Base-by-base conservation (phyloP, 2,888 invertebrate species). In the Leucoptera coffeella region DNA sequence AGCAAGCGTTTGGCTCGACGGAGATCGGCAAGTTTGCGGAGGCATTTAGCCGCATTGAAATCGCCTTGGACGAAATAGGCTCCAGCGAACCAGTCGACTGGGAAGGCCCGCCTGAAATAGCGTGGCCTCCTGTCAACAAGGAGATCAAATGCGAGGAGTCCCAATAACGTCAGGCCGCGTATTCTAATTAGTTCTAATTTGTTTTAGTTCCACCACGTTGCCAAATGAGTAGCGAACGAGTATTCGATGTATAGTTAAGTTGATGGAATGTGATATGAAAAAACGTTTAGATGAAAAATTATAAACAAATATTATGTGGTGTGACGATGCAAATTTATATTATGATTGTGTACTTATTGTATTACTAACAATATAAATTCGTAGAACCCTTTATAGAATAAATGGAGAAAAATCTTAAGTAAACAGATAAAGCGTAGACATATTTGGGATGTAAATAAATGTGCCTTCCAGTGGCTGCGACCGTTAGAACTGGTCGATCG, bases 11-110 rank as follows among this genome's bases (percentile, higher is more conserved):
- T 48, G 88, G 88, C 14, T 85, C 86, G 14, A 88, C 88, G 13
- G 88, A 87, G 57, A 83, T 88, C 35, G 88, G 88, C n/a, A 78
- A 85, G 35, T 88, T 87, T 40, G 81, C 83, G 4, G 83, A 83
- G 43, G 80, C 78, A 27, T 83, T 82, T 48, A 76, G 75, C 32
- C 74, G 74, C 34, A 65, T 76, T 34, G 75, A 77, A 40, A 60
- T 64, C 15, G 71, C 65, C 12, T 53, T 57, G 20, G 67, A 64
- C 12, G 53, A 54, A 11, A 47, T 46, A 25, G 41, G 53, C 22
- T 41, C 43, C 26, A 72, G 71, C 31, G 59, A 46, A 32, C 65
- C 57, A 39, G 45, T 54, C 21, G 71, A 71, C 24, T 69, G 69
- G 67, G 65, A 69, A 23, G 47, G 47, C 21, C 38, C 56, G 11